Evolutionary conservation across 2,888 invertebrate species (phyloP), one percentile per base, ranked within the genome.

Genomic region (Stomorhina lunata): DNA sequence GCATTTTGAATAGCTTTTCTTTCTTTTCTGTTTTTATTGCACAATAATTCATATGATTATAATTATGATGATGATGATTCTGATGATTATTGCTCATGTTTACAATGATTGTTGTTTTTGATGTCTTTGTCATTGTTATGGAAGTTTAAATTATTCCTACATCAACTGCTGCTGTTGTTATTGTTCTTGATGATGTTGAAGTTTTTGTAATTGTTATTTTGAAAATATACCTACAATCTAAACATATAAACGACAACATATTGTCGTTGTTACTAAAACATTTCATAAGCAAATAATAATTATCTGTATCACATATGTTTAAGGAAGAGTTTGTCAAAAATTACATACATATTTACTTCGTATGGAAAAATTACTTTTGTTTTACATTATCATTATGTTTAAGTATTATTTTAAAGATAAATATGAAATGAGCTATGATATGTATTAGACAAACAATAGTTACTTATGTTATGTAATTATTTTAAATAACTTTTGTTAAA

Each of bases 51-150:
- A 69, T 69, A 53, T 63, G 57, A 76, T 69, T 59, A 61, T 10
- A 43, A 50, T 50, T 22, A 27, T 50, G 27, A 20, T 65, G 20
- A 66, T 69, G 34, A 55, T 66, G 7, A 17, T 57, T 6, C 45
- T 76, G 34, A 66, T 57, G 34, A 75, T 77, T 59, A 77, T 68
- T 69, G 43, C 50, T 61, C 50, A 22, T 77, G 68, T 69, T 50
- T 69, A 71, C 43, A 69, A 66, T 53, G 57, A 32, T 20, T 75
- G 65, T 45, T 57, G 25, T 40, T 61, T 32, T 27, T 43, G 10
- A 45, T 66, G 45, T 29, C 27, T 37, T 57, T 37, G 5, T 66
- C 20, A 27, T 57, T 27, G 55, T 57, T 45, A 22, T 37, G 27
- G 32, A 57, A 55, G 15, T 32, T 53, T 25, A 15, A 45, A 1